phyloP scores from a whole-genome alignment of 2,797 vertebrate genomes.

The Acridotheres tristis region DNA sequence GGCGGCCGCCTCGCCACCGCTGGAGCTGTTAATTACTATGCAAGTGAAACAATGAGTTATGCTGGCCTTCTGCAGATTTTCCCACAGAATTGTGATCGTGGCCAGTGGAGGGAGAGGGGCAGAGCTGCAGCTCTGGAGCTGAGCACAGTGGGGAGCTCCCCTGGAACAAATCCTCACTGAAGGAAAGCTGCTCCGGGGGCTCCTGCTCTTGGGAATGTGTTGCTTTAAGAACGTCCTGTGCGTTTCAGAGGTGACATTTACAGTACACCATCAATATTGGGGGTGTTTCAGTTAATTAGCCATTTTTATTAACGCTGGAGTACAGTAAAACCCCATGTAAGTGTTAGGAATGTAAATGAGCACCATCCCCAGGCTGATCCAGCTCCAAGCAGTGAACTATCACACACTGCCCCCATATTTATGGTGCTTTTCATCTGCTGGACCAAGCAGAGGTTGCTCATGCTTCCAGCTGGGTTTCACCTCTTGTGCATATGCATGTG shows the following conservation, averaged over 20 bases:
- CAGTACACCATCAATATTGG: conserved; percentile 40
- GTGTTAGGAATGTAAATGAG: conserved; percentile 61
- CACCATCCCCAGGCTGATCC: neutral
- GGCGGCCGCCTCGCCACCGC: neutral
- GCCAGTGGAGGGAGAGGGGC: neutral
- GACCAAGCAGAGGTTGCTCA: neutral
- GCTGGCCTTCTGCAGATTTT: neutral
- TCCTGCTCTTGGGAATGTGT: neutral
- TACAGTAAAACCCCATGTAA: conserved; percentile 48
- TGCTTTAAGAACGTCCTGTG: neutral
- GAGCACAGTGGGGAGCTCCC: neutral
- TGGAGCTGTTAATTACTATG: conserved; percentile 61
- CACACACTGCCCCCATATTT: conserved; percentile 9
- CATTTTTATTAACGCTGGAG: conserved; percentile 58
- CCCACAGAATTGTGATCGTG: conserved; percentile 17
- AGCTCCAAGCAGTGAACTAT: neutral
- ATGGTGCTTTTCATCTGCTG: neutral
- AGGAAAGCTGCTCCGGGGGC: neutral
- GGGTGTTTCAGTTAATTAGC: conserved; percentile 61
- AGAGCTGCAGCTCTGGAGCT: neutral
- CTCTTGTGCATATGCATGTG: neutral
- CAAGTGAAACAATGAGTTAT: conserved; percentile 43
- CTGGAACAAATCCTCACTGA: fast-evolving
- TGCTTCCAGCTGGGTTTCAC: neutral
- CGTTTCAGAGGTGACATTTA: conserved; percentile 50